Conservation (phyloP, 30 jellyfish, hydroid and myxozoan genomes). For the Nemopilema nomurai region DNA sequence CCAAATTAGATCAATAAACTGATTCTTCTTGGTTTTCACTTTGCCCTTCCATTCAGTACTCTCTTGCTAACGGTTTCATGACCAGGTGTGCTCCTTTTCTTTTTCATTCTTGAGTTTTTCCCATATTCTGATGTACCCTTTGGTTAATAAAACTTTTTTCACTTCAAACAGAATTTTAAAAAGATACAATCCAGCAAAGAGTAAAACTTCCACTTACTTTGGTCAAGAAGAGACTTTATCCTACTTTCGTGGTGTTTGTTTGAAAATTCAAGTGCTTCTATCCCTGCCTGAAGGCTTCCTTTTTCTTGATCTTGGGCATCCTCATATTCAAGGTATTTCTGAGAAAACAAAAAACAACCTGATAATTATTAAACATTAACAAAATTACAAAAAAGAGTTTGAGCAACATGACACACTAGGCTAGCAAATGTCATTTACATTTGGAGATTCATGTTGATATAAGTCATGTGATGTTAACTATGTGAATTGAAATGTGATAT, state of each 20-base stretch:
- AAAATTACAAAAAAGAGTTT: neutral
- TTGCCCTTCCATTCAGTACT: too few species aligned
- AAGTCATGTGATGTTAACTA: too few species aligned
- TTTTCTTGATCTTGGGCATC: slow-evolving; percentile 94
- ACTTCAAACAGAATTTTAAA: neutral
- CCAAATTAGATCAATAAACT: too few species aligned
- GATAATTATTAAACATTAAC: too few species aligned
- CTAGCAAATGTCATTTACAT: neutral
- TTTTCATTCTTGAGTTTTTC: too few species aligned
- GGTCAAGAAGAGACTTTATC: slow-evolving; percentile 77
- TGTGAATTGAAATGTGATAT: too few species aligned
- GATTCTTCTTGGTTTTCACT: too few species aligned
- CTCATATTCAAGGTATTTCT: slow-evolving; percentile 95
- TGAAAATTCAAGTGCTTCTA: slow-evolving; percentile 71
- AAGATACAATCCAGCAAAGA: too few species aligned
- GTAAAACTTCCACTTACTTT: slow-evolving; percentile 39
- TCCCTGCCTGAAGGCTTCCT: slow-evolving; percentile 69
- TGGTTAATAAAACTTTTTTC: neutral
- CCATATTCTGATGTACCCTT: too few species aligned
- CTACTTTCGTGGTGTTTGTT: slow-evolving; percentile 76
- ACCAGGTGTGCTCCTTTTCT: too few species aligned
- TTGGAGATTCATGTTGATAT: neutral
- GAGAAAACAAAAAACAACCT: neutral
- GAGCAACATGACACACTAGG: too few species aligned
- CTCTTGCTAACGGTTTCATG: too few species aligned